A percentile compares a stretch with the other conserved stretches of the same genome.
phyloP scores from a whole-genome alignment of 1,140 invertebrate genomes.

The Nephotettix cincticeps region DNA sequence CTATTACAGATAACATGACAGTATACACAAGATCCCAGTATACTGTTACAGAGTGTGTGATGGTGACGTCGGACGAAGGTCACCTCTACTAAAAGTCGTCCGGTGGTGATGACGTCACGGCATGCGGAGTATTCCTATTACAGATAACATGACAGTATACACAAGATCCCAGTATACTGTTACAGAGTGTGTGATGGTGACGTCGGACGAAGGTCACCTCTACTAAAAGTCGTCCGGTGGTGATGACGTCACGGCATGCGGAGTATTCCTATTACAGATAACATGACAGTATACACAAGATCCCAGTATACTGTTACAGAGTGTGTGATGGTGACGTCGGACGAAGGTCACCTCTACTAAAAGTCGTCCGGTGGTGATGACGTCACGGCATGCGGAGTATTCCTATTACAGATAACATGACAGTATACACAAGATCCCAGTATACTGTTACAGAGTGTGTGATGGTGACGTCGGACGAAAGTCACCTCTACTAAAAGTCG shows the following conservation, averaged over 20 bases:
- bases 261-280: slow-evolving; percentile 74
- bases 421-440: too few relatives aligned
- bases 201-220: slow-evolving; percentile 75
- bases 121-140: slow-evolving; percentile 88
- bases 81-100: slow-evolving; percentile 71
- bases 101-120: slow-evolving; percentile 43
- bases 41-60: slow-evolving; percentile 73
- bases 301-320: slow-evolving; percentile 55
- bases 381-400: slow-evolving; percentile 75
- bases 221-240: slow-evolving; percentile 62
- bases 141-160: too few relatives aligned
- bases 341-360: slow-evolving; percentile 77
- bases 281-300: slow-evolving; percentile 67
- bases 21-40: too few relatives aligned
- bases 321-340: slow-evolving; percentile 77
- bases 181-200: slow-evolving; percentile 82
- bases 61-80: slow-evolving; percentile 76
- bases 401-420: too few relatives aligned
- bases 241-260: slow-evolving; percentile 62
- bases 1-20: too few relatives aligned
- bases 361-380: slow-evolving; percentile 50
- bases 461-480: slow-evolving; percentile 74
- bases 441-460: slow-evolving; percentile 73
- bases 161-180: slow-evolving; percentile 28
- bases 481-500: slow-evolving; percentile 75